These are phyloP conservation scores for Fulica atra DNA, from an alignment of 2,113 vertebrate species.

Conservation along the genomic window DNA sequence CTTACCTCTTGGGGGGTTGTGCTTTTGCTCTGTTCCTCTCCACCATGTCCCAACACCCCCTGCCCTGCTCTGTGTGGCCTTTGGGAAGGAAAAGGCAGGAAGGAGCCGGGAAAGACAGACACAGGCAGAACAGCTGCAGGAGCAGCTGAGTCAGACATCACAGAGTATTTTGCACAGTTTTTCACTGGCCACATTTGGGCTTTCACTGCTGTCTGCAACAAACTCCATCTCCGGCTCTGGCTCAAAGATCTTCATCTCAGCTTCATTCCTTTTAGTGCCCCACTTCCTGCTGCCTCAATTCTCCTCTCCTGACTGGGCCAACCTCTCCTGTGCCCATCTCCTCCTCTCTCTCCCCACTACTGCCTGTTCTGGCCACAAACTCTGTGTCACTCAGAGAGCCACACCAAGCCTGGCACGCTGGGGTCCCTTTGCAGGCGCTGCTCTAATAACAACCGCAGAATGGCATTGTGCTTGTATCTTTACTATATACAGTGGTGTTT, in stretches of 20 bases:
- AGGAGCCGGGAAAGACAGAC: accelerated
- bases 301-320: not conserved
- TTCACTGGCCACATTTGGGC: not conserved
- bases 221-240: not conserved
- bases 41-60: not conserved
- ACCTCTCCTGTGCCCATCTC: not conserved
- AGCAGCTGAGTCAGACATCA: not conserved
- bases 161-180: not conserved
- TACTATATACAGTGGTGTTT: conserved; percentile 56
- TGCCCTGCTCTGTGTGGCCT: not conserved
- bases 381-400: not conserved
- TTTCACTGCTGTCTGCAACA: not conserved
- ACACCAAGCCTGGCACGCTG: not conserved
- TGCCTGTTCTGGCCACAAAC: not conserved
- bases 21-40: not conserved
- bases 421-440: not conserved
- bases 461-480: conserved; percentile 12
- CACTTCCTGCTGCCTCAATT: not conserved
- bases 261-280: not conserved
- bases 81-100: not conserved
- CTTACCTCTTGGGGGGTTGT: accelerated
- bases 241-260: not conserved
- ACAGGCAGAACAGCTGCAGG: not conserved
- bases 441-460: not conserved
- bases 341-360: not conserved